Evolutionary conservation across 1,140 invertebrate genomes (phyloP).

Genomic region (Drosophila bipectinata): DNA sequence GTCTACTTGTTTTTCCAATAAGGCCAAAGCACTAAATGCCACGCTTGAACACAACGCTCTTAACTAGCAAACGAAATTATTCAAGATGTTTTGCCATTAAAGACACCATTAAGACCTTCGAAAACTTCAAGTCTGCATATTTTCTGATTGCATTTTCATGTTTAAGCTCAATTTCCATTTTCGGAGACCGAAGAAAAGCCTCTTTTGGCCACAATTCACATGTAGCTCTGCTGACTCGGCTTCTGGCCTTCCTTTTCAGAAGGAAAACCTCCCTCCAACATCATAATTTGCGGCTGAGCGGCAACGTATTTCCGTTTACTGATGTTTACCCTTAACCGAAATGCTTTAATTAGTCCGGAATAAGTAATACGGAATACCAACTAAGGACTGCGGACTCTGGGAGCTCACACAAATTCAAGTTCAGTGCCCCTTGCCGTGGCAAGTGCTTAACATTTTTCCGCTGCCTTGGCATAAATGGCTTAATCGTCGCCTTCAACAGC

Average conservation of each 20-base stretch:
- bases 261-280: constrained; percentile 2
- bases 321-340: constrained; percentile 50
- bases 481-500: constrained; percentile 56
- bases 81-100: not conserved
- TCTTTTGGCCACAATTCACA: constrained; percentile 36
- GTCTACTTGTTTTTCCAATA: not conserved
- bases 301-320: constrained; percentile 44
- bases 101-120: constrained; percentile 12
- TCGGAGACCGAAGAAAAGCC: constrained; percentile 17
- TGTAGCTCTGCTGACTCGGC: constrained; percentile 22
- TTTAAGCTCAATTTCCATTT: constrained; percentile 35
- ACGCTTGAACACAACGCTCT: not conserved
- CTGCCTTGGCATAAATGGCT: constrained; percentile 77
- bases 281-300: constrained; percentile 51
- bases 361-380: not conserved
- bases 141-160: constrained; percentile 42
- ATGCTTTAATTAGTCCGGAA: constrained; percentile 49
- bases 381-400: not conserved
- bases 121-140: constrained; percentile 28
- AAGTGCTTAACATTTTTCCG: constrained; percentile 70
- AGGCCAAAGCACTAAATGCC: not conserved
- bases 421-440: constrained; percentile 8
- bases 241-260: not conserved
- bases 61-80: not conserved
- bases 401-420: constrained; percentile 28